phyloP scores from a whole-genome alignment of 2,797 vertebrate genomes.

The Labeo calbasu region DNA sequence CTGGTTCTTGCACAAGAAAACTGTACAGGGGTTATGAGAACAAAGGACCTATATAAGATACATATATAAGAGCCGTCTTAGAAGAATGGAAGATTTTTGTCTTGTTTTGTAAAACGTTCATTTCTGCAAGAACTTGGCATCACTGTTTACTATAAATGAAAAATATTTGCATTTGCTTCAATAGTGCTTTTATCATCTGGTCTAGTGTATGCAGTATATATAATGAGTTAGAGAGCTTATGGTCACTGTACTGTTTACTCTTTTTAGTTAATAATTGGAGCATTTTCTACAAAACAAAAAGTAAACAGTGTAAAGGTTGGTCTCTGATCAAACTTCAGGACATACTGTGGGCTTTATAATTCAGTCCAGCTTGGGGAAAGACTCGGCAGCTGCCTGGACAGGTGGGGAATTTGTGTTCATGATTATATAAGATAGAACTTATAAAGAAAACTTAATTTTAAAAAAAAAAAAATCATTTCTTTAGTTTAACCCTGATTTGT shows the following conservation, averaged over 20 bases:
- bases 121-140: background rate
- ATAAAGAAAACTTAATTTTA: no score
- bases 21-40: background rate
- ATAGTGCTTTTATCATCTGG: no score
- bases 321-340: background rate
- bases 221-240: background rate
- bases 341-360: background rate
- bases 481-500: background rate
- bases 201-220: background rate
- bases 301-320: slow-evolving; percentile 53
- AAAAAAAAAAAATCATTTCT: background rate
- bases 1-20: slow-evolving; percentile 11
- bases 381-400: background rate
- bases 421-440: background rate
- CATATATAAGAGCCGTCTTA: background rate
- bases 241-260: background rate
- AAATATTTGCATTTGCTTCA: background rate
- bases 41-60: background rate
- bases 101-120: background rate
- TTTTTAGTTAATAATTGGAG: slow-evolving; percentile 46
- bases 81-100: background rate
- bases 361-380: slow-evolving; percentile 15
- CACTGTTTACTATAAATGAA: background rate
- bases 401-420: slow-evolving; percentile 1
- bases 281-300: slow-evolving; percentile 3